These are phyloP conservation scores for Matsumyia berberina DNA, from an alignment of 2,888 invertebrate species.

Conservation along the genomic window DNA sequence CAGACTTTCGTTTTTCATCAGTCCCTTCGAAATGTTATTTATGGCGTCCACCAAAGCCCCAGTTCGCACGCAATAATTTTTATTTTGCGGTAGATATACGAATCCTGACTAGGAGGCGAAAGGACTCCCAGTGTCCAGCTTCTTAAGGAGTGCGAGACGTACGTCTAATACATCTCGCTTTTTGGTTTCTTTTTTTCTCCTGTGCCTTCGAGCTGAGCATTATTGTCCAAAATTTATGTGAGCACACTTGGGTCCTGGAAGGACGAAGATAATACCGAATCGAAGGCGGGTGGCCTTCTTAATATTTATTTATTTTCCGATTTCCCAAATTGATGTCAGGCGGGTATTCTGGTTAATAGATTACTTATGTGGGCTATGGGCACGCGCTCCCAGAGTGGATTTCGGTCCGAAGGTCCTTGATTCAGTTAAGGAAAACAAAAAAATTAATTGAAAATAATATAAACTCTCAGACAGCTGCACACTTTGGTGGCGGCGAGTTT, in stretches of 20 bases:
- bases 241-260: slow-evolving; percentile 33
- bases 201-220: background rate
- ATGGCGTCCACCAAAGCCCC: slow-evolving; percentile 63
- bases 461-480: background rate
- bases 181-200: slow-evolving; percentile 26
- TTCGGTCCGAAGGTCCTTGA: slow-evolving; percentile 17
- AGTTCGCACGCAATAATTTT: slow-evolving; percentile 75
- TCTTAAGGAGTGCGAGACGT: slow-evolving; percentile 49
- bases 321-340: slow-evolving; percentile 67
- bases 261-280: slow-evolving; percentile 53
- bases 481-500: background rate
- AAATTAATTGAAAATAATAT: slow-evolving; percentile 33
- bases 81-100: slow-evolving; percentile 69
- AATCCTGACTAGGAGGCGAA: slow-evolving; percentile 24
- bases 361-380: slow-evolving; percentile 14
- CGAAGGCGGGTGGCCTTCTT: slow-evolving; percentile 48
- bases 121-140: slow-evolving; percentile 52
- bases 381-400: background rate
- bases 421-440: slow-evolving; percentile 11
- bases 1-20: slow-evolving; percentile 19
- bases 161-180: slow-evolving; percentile 51
- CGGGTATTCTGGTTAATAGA: slow-evolving; percentile 56
- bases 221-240: slow-evolving; percentile 50
- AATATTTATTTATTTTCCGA: slow-evolving; percentile 75
- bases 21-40: slow-evolving; percentile 62